Percentiles rank a stretch among this genome's conserved stretches.
These are phyloP conservation scores for Mareca strepera DNA, from an alignment of 2,797 vertebrate species.

Conservation along the genomic window DNA sequence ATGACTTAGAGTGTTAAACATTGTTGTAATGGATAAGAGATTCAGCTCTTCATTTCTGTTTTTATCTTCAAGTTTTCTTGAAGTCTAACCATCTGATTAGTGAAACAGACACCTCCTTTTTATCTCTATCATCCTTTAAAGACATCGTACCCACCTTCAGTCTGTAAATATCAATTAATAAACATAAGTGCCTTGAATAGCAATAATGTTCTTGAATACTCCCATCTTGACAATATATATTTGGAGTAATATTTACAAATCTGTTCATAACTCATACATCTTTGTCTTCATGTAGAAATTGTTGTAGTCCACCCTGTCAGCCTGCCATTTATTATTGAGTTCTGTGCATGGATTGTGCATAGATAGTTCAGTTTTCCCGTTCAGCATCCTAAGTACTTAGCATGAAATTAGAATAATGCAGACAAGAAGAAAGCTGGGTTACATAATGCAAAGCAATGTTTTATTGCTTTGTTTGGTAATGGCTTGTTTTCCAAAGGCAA, in stretches of 20 bases:
- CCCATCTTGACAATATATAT: neutral
- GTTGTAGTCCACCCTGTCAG: neutral
- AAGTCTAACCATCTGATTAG: neutral
- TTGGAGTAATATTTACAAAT: neutral
- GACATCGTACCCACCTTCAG: neutral
- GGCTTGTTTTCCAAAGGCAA: neutral
- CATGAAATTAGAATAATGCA: neutral
- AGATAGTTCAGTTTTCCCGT: neutral
- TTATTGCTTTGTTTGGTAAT: neutral
- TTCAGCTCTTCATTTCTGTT: neutral
- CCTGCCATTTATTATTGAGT: neutral
- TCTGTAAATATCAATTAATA: neutral
- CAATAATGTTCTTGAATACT: neutral
- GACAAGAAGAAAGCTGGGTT: fast-evolving
- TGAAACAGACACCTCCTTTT: neutral
- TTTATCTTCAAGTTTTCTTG: conserved; percentile 1
- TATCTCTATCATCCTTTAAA: neutral
- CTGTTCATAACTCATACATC: neutral
- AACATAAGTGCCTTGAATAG: neutral
- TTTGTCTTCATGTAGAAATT: neutral
- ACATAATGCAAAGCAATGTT: neutral
- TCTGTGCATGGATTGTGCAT: neutral
- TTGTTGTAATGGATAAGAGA: neutral
- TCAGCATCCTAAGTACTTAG: neutral
- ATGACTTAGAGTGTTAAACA: neutral